A percentile compares a stretch with the other conserved stretches of the same genome.
phyloP scores from a whole-genome alignment of 2,888 invertebrate species.

The Phlogophora meticulosa region DNA sequence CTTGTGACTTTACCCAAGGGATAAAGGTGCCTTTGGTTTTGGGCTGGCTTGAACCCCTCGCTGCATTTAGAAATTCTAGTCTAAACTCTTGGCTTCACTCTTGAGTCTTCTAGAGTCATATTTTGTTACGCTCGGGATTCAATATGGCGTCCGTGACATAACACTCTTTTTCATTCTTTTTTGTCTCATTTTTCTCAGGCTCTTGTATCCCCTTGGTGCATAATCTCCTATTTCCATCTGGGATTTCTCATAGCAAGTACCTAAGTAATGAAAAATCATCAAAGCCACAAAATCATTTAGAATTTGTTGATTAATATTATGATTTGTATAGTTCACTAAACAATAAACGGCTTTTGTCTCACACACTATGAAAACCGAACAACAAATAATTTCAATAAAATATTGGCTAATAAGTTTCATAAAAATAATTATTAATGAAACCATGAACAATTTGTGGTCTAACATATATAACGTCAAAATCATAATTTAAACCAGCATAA shows the following conservation, averaged over 20 bases:
- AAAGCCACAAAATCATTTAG: not conserved
- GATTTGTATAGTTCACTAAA: not conserved
- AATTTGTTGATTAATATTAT: not conserved
- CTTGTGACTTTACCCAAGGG: too few relatives aligned
- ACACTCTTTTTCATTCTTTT: too few relatives aligned
- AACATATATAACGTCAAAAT: slow-evolving; percentile 43
- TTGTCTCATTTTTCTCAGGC: too few relatives aligned
- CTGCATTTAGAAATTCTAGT: too few relatives aligned
- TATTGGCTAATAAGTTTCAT: slow-evolving; percentile 25
- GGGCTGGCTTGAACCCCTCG: too few relatives aligned
- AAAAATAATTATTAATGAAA: slow-evolving; percentile 25
- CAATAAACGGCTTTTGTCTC: not conserved
- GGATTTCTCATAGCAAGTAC: not conserved
- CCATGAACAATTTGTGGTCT: slow-evolving; percentile 41
- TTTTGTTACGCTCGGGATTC: too few relatives aligned
- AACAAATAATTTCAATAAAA: slow-evolving; percentile 12
- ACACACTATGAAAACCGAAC: slow-evolving; percentile 5
- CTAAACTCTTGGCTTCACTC: too few relatives aligned
- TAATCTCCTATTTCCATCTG: too few relatives aligned
- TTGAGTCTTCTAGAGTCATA: too few relatives aligned
- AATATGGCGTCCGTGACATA: too few relatives aligned
- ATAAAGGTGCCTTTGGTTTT: too few relatives aligned
- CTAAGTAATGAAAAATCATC: not conserved
- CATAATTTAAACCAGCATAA: slow-evolving; percentile 46
- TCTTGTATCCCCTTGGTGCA: too few relatives aligned